A percentile compares a stretch with the other conserved stretches of the same genome.
phyloP scores from a whole-genome alignment of 2,113 vertebrate genomes.

The Cygnus buccinator region DNA sequence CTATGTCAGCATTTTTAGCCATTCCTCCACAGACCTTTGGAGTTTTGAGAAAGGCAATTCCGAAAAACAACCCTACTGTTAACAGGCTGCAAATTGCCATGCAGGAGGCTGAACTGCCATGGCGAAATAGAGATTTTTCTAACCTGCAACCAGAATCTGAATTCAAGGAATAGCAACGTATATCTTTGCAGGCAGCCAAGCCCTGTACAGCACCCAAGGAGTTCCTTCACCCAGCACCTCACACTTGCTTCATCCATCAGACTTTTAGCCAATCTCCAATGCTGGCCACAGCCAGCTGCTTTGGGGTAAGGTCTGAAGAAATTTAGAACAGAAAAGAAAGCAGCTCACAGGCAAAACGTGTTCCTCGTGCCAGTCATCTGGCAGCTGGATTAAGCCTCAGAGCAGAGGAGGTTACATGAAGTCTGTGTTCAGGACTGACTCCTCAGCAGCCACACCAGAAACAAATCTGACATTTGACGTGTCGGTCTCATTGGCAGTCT shows the following conservation, averaged over 20 bases:
- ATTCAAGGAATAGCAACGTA: background rate
- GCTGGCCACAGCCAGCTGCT: background rate
- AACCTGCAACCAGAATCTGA: background rate
- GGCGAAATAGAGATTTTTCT: background rate
- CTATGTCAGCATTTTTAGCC: background rate
- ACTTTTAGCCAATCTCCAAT: background rate
- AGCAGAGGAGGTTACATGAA: conserved; percentile 3
- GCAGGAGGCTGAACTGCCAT: background rate
- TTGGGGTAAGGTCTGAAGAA: background rate
- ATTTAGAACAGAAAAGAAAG: background rate
- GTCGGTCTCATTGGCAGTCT: conserved; percentile 37
- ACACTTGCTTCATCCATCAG: background rate
- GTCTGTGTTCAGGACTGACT: background rate
- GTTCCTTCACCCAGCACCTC: background rate
- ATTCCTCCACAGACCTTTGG: background rate
- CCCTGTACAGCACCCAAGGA: background rate
- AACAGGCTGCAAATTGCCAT: background rate
- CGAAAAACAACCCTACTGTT: background rate
- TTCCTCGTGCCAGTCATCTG: background rate
- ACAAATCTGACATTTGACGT: conserved; percentile 39
- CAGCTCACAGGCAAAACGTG: background rate
- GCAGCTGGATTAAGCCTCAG: background rate
- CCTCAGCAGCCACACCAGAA: conserved; percentile 1
- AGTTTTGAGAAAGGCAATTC: background rate
- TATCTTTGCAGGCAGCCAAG: background rate